phyloP scores from a whole-genome alignment of 2,113 vertebrate genomes.

The Erythrocebus patas region DNA sequence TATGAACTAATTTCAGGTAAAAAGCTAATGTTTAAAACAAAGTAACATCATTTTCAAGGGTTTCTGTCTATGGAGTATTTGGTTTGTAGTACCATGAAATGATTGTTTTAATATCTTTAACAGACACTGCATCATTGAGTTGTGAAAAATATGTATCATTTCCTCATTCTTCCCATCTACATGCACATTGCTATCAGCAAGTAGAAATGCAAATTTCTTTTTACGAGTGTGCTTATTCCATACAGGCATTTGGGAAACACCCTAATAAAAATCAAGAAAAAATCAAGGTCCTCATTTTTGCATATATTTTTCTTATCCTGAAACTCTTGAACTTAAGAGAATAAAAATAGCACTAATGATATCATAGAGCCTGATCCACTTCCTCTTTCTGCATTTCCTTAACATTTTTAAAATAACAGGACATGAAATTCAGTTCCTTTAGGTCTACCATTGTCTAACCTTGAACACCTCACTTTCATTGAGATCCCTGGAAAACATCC shows the following conservation, averaged over 20 bases:
- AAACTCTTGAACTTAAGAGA: slow-evolving; percentile 71
- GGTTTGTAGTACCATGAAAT: neutral
- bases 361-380: slow-evolving; percentile 77
- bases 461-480: slow-evolving; percentile 45
- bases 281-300: slow-evolving; percentile 57
- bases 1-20: slow-evolving; percentile 19
- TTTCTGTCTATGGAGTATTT: neutral
- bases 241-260: neutral
- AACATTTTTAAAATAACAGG: slow-evolving; percentile 80
- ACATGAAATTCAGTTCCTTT: slow-evolving; percentile 72
- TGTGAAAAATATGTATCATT: neutral
- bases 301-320: slow-evolving; percentile 79
- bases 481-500: slow-evolving; percentile 49
- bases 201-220: neutral
- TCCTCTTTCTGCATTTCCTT: slow-evolving; percentile 84
- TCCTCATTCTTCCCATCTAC: slow-evolving; percentile 30
- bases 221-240: neutral
- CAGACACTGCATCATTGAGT: neutral
- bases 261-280: slow-evolving; percentile 37
- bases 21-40: neutral
- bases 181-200: neutral
- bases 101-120: slow-evolving; percentile 5
- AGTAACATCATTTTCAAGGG: neutral
- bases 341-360: slow-evolving; percentile 86
- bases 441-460: slow-evolving; percentile 43